Base-by-base conservation (phyloP, 2,113 vertebrate species). In the Lepus timidus region DNA sequence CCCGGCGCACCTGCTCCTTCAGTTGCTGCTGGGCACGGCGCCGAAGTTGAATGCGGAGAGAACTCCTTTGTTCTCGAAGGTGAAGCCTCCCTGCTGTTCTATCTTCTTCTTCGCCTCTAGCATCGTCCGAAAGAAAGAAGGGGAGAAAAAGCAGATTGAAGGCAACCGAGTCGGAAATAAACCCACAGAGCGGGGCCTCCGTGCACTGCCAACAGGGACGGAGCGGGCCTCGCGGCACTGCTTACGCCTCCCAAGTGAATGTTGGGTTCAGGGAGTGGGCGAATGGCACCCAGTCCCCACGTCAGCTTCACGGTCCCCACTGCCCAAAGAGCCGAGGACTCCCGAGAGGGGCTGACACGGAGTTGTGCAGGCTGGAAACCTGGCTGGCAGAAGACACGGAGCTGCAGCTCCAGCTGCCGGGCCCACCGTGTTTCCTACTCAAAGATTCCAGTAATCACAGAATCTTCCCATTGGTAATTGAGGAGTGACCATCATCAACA, bases 91-190 rank as follows among this genome's bases (percentile, higher is more conserved):
- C 94, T 98, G 98, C 88, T 98, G 97, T 82, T 98, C 98, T 52
- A 98, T 98, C 95, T 98, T 98, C 97, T 98, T 98, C 97, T 98
- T 98, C 92, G 98, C 97, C 95, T 98, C 98, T 99, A 95, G 84
- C 90, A 96, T 95, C 87, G 86, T 96, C 91, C 96, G 85, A 96
- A 82, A 52, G 87, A 64, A 86, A 36, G 39, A 71, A 22, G 19
- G 49, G 4, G 10, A 20, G 93, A 86, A 29, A 25, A 17, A 90
- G 7, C 75, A 4, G 31, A 80, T 14, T 89, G 91, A 78, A 71
- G 23, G 85, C 62, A 87, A 97, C 87, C 96, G 82, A 92, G 91
- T 74, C 0, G 44, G 61, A 92, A 81, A 85, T 25, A 73, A 74
- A 17, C 10, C 62, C 9, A 1, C 91, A 39, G 22, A 74, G 58